Conservation (phyloP, 1,140 invertebrate species). For the Phymastichus coffea region DNA sequence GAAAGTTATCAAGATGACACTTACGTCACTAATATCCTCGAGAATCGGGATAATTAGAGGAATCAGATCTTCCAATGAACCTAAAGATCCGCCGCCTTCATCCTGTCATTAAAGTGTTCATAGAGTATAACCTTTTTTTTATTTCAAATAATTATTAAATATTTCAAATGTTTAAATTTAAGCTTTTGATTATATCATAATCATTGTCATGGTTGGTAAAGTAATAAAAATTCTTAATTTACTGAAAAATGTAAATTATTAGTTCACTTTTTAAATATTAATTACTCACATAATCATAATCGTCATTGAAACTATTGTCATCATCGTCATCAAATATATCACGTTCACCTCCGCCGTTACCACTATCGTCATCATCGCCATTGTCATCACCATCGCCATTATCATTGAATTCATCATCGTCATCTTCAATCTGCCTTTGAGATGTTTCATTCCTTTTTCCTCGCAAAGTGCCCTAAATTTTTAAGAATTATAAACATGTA, state of each 20-base stretch:
- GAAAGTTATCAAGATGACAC: slow-evolving; percentile 9
- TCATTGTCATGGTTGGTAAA: background rate
- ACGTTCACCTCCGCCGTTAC: slow-evolving; percentile 6
- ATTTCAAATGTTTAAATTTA: no score
- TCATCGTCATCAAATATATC: slow-evolving; percentile 25
- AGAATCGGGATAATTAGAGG: slow-evolving; percentile 46
- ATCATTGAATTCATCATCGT: slow-evolving; percentile 11
- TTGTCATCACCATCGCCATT: slow-evolving; percentile 10
- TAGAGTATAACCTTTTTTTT: background rate
- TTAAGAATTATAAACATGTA: no score
- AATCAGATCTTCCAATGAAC: slow-evolving; percentile 42
- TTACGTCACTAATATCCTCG: slow-evolving; percentile 53
- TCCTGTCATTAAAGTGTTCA: slow-evolving; percentile 23
- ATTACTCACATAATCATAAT: slow-evolving; percentile 27
- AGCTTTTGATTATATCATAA: background rate
- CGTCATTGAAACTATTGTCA: slow-evolving; percentile 22
- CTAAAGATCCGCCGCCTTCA: slow-evolving; percentile 40
- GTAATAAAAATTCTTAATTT: background rate
- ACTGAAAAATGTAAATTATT: background rate
- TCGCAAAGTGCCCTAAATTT: no score
- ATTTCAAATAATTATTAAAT: background rate
- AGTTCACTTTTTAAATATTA: background rate
- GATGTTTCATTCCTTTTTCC: slow-evolving; percentile 37
- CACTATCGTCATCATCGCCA: slow-evolving; percentile 20
- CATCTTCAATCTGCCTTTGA: slow-evolving; percentile 29